Percentiles rank a stretch among this genome's conserved stretches.
phyloP scores from a whole-genome alignment of 1,140 invertebrate species.

The Drosophila ananassae region DNA sequence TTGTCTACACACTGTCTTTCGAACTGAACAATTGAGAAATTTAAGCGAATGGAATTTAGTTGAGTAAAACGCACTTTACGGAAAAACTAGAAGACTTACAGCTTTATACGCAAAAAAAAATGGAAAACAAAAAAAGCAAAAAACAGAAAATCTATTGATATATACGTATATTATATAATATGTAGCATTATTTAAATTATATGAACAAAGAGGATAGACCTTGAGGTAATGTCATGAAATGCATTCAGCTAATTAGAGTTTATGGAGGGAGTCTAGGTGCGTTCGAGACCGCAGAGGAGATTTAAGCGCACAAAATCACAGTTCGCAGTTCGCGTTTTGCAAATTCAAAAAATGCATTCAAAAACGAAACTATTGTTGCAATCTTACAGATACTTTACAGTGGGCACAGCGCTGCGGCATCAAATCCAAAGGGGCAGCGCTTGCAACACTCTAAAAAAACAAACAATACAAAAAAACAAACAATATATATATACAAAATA shows the following conservation, averaged over 20 bases:
- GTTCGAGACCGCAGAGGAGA: background rate
- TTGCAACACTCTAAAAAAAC: constrained; percentile 62
- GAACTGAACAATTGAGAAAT: constrained; percentile 42
- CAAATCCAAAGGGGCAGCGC: constrained; percentile 44
- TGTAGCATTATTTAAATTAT: constrained; percentile 75
- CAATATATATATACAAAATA: constrained; percentile 53
- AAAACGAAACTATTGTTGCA: constrained; percentile 59
- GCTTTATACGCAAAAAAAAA: constrained; percentile 70
- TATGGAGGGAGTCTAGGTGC: constrained; percentile 30
- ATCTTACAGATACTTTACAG: constrained; percentile 69
- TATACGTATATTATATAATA: constrained; percentile 66
- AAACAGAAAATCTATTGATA: constrained; percentile 67
- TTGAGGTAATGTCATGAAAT: constrained; percentile 69
- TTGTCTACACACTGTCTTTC: constrained; percentile 39
- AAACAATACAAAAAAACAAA: constrained; percentile 39
- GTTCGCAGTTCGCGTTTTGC: constrained; percentile 7
- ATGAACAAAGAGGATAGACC: constrained; percentile 43
- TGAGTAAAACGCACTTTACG: constrained; percentile 74
- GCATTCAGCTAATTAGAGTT: constrained; percentile 54
- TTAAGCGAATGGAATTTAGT: constrained; percentile 69
- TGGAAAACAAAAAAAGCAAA: constrained; percentile 8
- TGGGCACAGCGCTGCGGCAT: constrained; percentile 54
- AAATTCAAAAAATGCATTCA: constrained; percentile 19
- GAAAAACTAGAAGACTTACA: constrained; percentile 81
- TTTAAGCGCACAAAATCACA: constrained; percentile 18